Evolutionary conservation across 30 jellyfish, hydroid and myxozoan species (phyloP).

Genomic region (Morbakka virulenta): DNA sequence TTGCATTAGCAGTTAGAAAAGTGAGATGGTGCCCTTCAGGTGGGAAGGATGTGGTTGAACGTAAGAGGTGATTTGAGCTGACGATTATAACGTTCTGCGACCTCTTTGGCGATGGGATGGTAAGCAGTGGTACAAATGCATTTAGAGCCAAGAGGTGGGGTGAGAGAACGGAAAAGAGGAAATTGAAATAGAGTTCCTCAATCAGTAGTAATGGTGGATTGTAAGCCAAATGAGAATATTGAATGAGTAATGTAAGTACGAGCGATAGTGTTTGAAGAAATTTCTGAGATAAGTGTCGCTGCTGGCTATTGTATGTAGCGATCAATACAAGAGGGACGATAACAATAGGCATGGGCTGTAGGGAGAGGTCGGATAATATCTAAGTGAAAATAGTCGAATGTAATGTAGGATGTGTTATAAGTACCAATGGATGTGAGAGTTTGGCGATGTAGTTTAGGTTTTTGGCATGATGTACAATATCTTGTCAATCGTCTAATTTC

Average conservation of each 20-base stretch:
- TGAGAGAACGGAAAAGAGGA: neutral
- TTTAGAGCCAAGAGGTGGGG: neutral
- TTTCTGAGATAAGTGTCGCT: slow-evolving; percentile 20
- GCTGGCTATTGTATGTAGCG: slow-evolving; percentile 46
- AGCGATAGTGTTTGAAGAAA: slow-evolving; percentile 43
- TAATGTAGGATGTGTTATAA: neutral
- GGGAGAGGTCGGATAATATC: slow-evolving; percentile 53
- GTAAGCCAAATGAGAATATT: slow-evolving; percentile 36
- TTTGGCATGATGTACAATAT: no score
- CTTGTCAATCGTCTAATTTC: no score
- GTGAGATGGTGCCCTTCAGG: slow-evolving; percentile 44
- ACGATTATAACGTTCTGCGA: slow-evolving; percentile 45
- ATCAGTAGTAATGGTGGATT: slow-evolving; percentile 44
- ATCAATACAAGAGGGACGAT: slow-evolving; percentile 20
- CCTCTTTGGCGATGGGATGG: slow-evolving; percentile 62
- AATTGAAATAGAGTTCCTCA: slow-evolving; percentile 49
- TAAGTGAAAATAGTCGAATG: slow-evolving; percentile 39
- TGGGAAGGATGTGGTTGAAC: slow-evolving; percentile 5
- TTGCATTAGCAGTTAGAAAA: slow-evolving; percentile 11
- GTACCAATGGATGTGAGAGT: slow-evolving; percentile 1
- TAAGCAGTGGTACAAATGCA: slow-evolving; percentile 39
- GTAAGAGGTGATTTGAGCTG: neutral
- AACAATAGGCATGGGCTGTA: neutral
- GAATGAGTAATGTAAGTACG: slow-evolving; percentile 11
- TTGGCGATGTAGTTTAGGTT: no score